These are phyloP conservation scores for Lepas anatifera DNA, from an alignment of 2,888 invertebrate genomes.

Conservation along the genomic window DNA sequence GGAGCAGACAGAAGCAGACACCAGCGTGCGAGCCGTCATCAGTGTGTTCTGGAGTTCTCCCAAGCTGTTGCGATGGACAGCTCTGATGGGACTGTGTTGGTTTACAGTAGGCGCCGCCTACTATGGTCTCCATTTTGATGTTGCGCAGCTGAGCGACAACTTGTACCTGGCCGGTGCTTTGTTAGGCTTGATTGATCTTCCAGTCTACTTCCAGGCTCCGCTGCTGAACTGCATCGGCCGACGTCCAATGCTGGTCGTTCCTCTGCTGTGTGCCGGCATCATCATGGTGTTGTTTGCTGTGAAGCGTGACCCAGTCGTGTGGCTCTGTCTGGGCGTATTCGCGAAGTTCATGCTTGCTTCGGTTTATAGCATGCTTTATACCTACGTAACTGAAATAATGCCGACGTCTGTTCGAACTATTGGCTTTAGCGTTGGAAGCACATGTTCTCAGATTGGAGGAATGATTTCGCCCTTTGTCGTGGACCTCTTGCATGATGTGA, in stretches of 20 bases:
- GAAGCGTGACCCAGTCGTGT: constrained; percentile 27
- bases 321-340: constrained; percentile 29
- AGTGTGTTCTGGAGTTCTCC: background rate
- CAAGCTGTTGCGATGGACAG: background rate
- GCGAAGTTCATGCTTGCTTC: constrained; percentile 36
- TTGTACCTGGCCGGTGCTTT: constrained; percentile 39
- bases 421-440: constrained; percentile 21
- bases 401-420: constrained; percentile 36
- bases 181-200: constrained; percentile 36
- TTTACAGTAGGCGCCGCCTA: constrained; percentile 34
- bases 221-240: constrained; percentile 35
- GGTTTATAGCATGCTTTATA: constrained; percentile 37
- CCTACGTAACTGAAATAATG: constrained; percentile 31
- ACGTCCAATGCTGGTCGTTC: constrained; percentile 34
- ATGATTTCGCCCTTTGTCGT: constrained; percentile 37
- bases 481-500: constrained; percentile 21
- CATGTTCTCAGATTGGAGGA: constrained; percentile 37
- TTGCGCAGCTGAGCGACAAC: constrained; percentile 36
- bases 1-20: background rate
- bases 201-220: constrained; percentile 34
- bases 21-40: background rate
- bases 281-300: constrained; percentile 35
- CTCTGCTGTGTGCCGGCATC: constrained; percentile 34
- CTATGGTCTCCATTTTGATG: constrained; percentile 35
- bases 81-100: background rate